phyloP scores from a whole-genome alignment of 1,140 invertebrate species.

The Drosophila repletoides region DNA sequence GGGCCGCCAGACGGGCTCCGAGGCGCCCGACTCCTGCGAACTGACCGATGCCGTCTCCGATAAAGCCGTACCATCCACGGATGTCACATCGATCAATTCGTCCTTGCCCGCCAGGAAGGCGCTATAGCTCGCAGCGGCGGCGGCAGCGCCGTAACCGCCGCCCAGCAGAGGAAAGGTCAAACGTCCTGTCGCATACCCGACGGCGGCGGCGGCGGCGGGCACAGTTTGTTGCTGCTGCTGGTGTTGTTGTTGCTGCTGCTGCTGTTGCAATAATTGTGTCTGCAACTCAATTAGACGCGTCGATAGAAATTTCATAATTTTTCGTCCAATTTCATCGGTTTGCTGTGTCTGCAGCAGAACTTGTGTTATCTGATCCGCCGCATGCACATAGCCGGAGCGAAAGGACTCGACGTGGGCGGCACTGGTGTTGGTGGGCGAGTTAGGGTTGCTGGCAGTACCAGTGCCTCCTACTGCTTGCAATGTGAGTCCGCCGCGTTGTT shows the following conservation, averaged over 20 bases:
- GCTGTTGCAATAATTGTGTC: slow-evolving; percentile 66
- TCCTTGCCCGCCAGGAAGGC: slow-evolving; percentile 64
- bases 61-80: slow-evolving; percentile 65
- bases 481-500: slow-evolving; percentile 82
- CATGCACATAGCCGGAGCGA: slow-evolving; percentile 95
- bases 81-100: slow-evolving; percentile 77
- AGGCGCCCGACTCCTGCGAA: slow-evolving; percentile 66
- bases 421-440: slow-evolving; percentile 40
- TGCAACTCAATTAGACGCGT: slow-evolving; percentile 88
- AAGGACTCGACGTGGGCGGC: slow-evolving; percentile 89
- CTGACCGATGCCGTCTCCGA: slow-evolving; percentile 72
- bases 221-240: slow-evolving; percentile 44
- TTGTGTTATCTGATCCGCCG: slow-evolving; percentile 94
- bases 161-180: slow-evolving; percentile 59
- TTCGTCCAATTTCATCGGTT: slow-evolving; percentile 90
- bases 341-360: slow-evolving; percentile 89
- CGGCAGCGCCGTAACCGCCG: slow-evolving; percentile 55
- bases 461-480: slow-evolving; percentile 81
- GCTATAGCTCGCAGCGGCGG: slow-evolving; percentile 58
- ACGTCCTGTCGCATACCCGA: slow-evolving; percentile 44
- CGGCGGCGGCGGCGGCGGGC: slow-evolving; percentile 47
- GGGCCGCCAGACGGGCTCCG: slow-evolving; percentile 75
- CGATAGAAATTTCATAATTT: slow-evolving; percentile 93
- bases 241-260: slow-evolving; percentile 49
- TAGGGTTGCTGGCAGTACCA: slow-evolving; percentile 52